Evolutionary conservation across 1,140 invertebrate species (phyloP).

Genomic region (Helicoverpa armigera): DNA sequence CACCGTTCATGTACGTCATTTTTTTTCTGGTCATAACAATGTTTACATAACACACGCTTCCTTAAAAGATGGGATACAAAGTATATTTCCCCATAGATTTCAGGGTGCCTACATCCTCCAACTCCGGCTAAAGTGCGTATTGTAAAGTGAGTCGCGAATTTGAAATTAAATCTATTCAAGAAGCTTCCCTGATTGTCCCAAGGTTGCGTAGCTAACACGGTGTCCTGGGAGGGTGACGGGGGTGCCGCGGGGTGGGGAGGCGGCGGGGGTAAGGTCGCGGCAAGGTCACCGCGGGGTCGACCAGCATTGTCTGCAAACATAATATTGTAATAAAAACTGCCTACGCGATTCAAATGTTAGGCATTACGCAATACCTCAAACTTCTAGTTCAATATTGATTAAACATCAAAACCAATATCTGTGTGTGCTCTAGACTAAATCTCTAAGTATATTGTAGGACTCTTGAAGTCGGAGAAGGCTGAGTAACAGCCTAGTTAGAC

Average conservation of each 20-base stretch:
- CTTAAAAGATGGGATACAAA: background rate
- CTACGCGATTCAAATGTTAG: slow-evolving; percentile 51
- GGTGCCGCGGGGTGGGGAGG: slow-evolving; percentile 52
- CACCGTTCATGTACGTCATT: too few relatives aligned
- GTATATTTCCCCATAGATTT: slow-evolving; percentile 3
- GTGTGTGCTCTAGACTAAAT: background rate
- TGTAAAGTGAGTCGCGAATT: slow-evolving; percentile 56
- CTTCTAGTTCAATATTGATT: slow-evolving; percentile 42
- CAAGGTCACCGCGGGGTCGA: slow-evolving; percentile 71
- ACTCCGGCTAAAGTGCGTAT: slow-evolving; percentile 33
- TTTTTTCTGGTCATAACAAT: background rate
- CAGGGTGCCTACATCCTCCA: background rate
- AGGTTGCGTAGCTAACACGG: slow-evolving; percentile 70
- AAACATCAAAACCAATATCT: slow-evolving; percentile 16
- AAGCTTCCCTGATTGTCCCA: slow-evolving; percentile 65
- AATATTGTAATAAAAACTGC: slow-evolving; percentile 54
- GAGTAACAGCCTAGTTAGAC: too few relatives aligned
- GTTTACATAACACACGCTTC: background rate
- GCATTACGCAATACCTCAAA: slow-evolving; percentile 43
- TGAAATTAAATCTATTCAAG: slow-evolving; percentile 65
- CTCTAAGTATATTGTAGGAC: background rate
- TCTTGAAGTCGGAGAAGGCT: too few relatives aligned
- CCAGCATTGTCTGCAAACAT: slow-evolving; percentile 57
- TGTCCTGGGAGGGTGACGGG: slow-evolving; percentile 64
- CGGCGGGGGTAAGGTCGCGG: slow-evolving; percentile 68